These are phyloP conservation scores for Channallabes apus DNA, from an alignment of 2,797 vertebrate species.

Conservation along the genomic window DNA sequence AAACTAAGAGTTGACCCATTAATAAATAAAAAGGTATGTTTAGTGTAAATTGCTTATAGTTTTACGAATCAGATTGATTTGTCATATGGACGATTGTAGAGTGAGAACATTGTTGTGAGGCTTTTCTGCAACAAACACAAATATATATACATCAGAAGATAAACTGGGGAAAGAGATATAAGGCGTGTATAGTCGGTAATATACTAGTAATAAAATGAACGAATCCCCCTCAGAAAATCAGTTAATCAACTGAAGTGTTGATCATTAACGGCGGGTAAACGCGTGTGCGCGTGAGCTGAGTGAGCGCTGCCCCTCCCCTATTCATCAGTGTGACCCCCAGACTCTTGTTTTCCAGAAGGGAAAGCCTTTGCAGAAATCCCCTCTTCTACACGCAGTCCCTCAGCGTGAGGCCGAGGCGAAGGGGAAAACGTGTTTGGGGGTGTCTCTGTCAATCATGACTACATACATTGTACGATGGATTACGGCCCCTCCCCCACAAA, in stretches of 20 bases:
- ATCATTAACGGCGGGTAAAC: slow-evolving; percentile 26
- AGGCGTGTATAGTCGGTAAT: background rate
- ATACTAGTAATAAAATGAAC: background rate
- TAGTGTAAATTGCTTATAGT: too few relatives aligned
- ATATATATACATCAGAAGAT: too few relatives aligned
- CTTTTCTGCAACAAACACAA: too few relatives aligned
- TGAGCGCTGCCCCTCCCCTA: slow-evolving; percentile 48
- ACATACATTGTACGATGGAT: slow-evolving; percentile 71
- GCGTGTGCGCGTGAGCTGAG: slow-evolving; percentile 41
- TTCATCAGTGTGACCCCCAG: slow-evolving; percentile 64
- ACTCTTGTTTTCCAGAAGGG: slow-evolving; percentile 59
- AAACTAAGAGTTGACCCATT: background rate
- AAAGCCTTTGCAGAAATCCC: slow-evolving; percentile 58
- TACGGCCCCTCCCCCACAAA: slow-evolving; percentile 56
- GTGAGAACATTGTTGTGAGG: too few relatives aligned
- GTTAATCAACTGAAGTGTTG: background rate
- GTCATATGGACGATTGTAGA: too few relatives aligned
- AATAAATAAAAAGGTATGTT: background rate
- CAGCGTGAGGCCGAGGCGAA: slow-evolving; percentile 56
- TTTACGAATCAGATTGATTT: too few relatives aligned
- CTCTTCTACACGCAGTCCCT: slow-evolving; percentile 52
- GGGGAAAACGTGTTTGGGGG: slow-evolving; percentile 33
- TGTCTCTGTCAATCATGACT: slow-evolving; percentile 69
- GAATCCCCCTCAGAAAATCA: background rate
- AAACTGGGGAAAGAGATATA: too few relatives aligned